Conservation (phyloP, 2,113 vertebrate species). For the Pristiophorus japonicus region DNA sequence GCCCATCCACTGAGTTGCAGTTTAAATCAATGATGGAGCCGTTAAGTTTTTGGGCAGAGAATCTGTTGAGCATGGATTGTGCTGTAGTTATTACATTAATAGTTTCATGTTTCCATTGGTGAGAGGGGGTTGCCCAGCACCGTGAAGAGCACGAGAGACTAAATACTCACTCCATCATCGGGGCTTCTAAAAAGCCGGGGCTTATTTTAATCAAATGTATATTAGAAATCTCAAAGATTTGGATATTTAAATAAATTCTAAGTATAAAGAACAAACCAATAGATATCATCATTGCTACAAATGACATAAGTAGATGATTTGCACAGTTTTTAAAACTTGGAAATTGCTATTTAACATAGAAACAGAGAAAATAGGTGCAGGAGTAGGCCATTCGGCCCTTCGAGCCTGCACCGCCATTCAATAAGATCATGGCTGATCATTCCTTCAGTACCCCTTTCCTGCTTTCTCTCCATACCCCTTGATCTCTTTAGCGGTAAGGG, state of each 20-base stretch:
- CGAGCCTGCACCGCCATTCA: too few species aligned
- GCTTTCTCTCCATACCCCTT: too few species aligned
- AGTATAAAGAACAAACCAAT: neutral
- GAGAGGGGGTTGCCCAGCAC: neutral
- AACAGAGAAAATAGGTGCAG: too few species aligned
- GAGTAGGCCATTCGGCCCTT: too few species aligned
- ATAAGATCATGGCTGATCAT: too few species aligned
- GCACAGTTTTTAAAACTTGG: neutral
- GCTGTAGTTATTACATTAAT: neutral
- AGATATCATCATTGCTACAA: neutral
- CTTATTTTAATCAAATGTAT: neutral
- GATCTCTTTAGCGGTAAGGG: too few species aligned
- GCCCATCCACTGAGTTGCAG: neutral
- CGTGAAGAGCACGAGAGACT: neutral
- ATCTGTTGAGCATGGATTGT: neutral
- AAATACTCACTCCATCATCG: neutral
- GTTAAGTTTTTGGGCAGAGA: neutral
- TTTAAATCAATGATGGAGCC: neutral
- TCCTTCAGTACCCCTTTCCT: too few species aligned
- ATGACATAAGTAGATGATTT: neutral
- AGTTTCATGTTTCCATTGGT: neutral
- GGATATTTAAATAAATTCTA: neutral
- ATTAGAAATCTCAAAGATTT: neutral
- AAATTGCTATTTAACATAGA: neutral
- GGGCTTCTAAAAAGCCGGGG: neutral